Percentiles rank a stretch among this genome's conserved stretches.
These are phyloP conservation scores for Sebastiscus albofasciatus DNA, from an alignment of 2,797 vertebrate species.

Conservation along the genomic window DNA sequence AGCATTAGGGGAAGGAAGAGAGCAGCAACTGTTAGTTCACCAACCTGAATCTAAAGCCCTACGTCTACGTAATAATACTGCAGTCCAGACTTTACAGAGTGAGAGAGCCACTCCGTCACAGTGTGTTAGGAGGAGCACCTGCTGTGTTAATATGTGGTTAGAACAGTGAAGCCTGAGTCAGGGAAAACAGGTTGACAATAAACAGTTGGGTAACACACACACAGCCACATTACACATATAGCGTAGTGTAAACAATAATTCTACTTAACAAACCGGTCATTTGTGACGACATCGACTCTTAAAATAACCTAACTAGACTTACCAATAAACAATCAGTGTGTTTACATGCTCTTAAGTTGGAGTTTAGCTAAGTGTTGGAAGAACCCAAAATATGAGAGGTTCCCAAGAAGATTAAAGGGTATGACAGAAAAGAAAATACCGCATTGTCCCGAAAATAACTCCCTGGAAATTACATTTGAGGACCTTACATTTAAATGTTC, in stretches of 20 bases:
- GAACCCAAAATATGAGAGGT: not conserved
- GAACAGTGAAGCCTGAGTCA: constrained; percentile 6
- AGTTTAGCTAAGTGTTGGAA: not conserved
- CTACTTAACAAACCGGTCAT: not conserved
- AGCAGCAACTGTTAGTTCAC: constrained; percentile 97
- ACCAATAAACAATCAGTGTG: not conserved
- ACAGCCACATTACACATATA: not conserved
- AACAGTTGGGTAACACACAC: not conserved
- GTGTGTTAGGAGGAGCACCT: constrained; percentile 35
- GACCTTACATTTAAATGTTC: not conserved
- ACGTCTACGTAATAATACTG: constrained; percentile 37
- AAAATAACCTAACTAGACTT: not conserved
- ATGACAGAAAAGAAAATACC: not conserved
- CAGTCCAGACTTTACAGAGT: constrained; percentile 48
- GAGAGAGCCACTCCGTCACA: constrained; percentile 2
- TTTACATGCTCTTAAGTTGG: not conserved
- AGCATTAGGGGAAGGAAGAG: constrained; percentile 95
- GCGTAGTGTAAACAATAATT: not conserved
- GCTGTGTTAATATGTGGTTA: constrained; percentile 45
- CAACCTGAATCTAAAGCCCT: constrained; percentile 52
- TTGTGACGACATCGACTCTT: not conserved
- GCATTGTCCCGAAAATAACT: not conserved
- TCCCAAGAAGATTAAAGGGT: not conserved
- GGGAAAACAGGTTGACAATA: constrained; percentile 3
- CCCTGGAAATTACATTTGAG: not conserved